Evolutionary conservation across 2,888 invertebrate genomes (phyloP), one percentile per base, ranked within the genome.

Genomic region (Nymphalis polychloros): DNA sequence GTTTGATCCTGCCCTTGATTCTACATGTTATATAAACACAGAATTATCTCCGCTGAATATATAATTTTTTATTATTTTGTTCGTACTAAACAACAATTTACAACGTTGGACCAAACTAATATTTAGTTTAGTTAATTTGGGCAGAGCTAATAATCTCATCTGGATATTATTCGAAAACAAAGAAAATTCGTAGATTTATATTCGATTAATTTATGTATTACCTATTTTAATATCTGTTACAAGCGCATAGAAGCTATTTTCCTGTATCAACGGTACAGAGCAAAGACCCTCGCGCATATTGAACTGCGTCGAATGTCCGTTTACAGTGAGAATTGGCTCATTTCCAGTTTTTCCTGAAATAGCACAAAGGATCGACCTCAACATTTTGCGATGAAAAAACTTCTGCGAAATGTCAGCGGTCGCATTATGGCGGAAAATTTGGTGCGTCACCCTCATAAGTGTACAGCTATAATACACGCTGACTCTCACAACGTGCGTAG

Each of bases 321-420:
- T 76, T 79, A 76, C 77, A 82, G 77, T 79, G 79, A 65, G 76
- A 81, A 75, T 86, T 92, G 92, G 92, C 89, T 77, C 73, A 72
- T 66, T 72, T 87, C 92, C 92, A 92, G 82, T 67, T 88, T 87
- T 84, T 87, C 90, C 91, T 88, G 86, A 92, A 92, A 92, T 92
- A 92, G 91, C 92, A 92, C 92, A 92, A 92, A 92, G 92, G 90
- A 92, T 88, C 84, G 87, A 88, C 88, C 89, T 88, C 84, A 84
- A 79, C 78, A 83, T 83, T 81, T 66, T 64, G 64, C 75, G 82
- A 78, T 82, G 83, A 84, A 87, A 86, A 89, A 87, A 85, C 82
- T 90, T 89, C 88, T 90, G 88, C 83, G 86, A 90, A 90, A 85
- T 87, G 87, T 87, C 87, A 84, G 84, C 80, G 85, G 77, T 80